These are phyloP conservation scores for Nomada ferruginata DNA, from an alignment of 2,888 invertebrate species.

Conservation along the genomic window DNA sequence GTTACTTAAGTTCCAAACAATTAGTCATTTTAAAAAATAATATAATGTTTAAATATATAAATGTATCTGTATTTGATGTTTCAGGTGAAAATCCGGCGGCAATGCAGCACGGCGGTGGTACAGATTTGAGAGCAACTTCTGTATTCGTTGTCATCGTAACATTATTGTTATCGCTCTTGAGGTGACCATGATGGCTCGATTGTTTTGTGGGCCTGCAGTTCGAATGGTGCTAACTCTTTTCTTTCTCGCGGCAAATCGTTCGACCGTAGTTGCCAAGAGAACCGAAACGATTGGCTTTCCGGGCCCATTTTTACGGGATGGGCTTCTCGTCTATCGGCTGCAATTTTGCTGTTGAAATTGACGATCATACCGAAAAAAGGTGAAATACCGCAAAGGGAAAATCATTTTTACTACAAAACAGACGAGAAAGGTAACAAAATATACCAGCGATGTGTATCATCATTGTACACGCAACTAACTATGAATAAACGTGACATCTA, in stretches of 20 bases:
- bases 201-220: conserved; percentile 54
- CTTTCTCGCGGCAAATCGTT: conserved; percentile 30
- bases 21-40: no score
- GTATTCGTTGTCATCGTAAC: conserved; percentile 75
- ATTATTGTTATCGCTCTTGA: conserved; percentile 76
- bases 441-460: background rate
- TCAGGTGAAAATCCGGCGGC: conserved; percentile 83
- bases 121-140: conserved; percentile 72
- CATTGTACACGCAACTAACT: background rate
- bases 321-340: conserved; percentile 13
- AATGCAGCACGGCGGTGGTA: conserved; percentile 81
- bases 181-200: conserved; percentile 81
- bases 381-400: background rate
- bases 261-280: conserved; percentile 18
- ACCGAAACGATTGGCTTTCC: background rate
- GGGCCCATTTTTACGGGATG: background rate
- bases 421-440: background rate
- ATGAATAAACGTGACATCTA: background rate
- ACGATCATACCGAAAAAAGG: background rate
- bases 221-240: conserved; percentile 71
- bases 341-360: background rate
- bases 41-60: background rate
- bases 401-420: background rate
- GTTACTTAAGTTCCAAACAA: no score
- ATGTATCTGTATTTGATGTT: conserved; percentile 56